Evolutionary conservation across 2,888 invertebrate species (phyloP).

Genomic region (Sphecodes monilicornis): DNA sequence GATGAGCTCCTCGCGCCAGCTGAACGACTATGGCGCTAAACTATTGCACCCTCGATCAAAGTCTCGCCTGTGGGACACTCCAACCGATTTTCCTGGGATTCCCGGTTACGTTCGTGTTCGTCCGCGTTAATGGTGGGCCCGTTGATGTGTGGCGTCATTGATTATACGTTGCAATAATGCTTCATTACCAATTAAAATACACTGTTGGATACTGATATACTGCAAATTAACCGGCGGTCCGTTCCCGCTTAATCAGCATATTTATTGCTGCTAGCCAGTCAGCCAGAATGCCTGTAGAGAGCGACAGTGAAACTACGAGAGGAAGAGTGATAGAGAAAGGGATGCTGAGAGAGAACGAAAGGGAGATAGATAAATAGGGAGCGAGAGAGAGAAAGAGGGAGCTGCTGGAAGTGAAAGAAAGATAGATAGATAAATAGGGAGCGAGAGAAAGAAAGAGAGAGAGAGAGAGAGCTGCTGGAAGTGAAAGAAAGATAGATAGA

Average conservation of each 20-base stretch:
- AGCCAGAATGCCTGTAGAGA: background rate
- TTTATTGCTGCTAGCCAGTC: slow-evolving; percentile 66
- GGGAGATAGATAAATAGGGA: too few species aligned
- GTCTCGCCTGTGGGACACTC: background rate
- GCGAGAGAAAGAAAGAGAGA: background rate
- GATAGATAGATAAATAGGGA: too few species aligned
- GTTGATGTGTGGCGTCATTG: slow-evolving; percentile 60
- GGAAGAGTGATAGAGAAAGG: background rate
- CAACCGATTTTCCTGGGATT: slow-evolving; percentile 31
- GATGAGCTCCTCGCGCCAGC: background rate
- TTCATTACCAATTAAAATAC: slow-evolving; percentile 72
- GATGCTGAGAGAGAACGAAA: background rate
- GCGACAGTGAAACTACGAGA: background rate
- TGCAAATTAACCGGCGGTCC: slow-evolving; percentile 71
- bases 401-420: too few species aligned
- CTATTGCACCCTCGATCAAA: slow-evolving; percentile 5
- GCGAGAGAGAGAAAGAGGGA: too few species aligned
- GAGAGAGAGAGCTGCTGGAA: background rate
- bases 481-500: background rate
- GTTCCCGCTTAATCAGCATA: slow-evolving; percentile 74
- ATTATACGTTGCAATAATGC: slow-evolving; percentile 69
- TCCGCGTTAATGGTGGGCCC: slow-evolving; percentile 27
- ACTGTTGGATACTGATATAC: slow-evolving; percentile 74
- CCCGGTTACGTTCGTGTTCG: background rate
- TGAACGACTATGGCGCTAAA: background rate